These are phyloP conservation scores for Chlamydotis undulata DNA, from an alignment of 2,113 vertebrate genomes.

Conservation along the genomic window DNA sequence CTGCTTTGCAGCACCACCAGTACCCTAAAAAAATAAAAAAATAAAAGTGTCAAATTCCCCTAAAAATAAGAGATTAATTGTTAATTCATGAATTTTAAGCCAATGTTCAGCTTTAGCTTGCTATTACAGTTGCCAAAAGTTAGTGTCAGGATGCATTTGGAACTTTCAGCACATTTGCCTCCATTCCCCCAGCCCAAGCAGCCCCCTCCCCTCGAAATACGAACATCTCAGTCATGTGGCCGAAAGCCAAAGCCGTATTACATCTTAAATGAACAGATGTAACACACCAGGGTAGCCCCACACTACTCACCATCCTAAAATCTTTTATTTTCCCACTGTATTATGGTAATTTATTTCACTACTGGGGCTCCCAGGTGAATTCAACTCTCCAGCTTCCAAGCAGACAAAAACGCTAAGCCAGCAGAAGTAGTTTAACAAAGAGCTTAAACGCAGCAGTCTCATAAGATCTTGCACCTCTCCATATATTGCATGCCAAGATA, in stretches of 20 bases:
- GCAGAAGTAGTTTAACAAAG: constrained; percentile 25
- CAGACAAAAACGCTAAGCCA: constrained; percentile 22
- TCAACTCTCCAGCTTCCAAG: constrained; percentile 23
- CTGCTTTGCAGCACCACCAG: not conserved
- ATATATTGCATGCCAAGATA: not conserved
- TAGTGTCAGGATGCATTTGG: not conserved
- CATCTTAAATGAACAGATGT: not conserved
- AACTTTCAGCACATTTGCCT: not conserved
- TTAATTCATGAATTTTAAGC: not conserved
- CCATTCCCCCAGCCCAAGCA: not conserved
- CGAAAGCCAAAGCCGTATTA: not conserved
- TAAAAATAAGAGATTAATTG: not conserved
- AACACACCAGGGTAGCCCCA: not conserved
- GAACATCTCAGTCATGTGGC: not conserved
- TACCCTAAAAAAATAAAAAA: not conserved
- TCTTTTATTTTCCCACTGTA: not conserved
- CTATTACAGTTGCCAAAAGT: not conserved
- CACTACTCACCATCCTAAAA: not conserved
- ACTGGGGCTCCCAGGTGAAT: constrained; percentile 12
- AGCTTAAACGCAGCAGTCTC: constrained; percentile 9
- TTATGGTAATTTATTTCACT: constrained; percentile 59
- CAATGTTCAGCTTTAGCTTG: not conserved
- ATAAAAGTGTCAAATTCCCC: not conserved
- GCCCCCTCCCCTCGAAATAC: not conserved
- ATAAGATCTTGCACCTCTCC: not conserved